phyloP scores from a whole-genome alignment of 35 echinoderm and acorn worm species.

The Eucidaris tribuloides region DNA sequence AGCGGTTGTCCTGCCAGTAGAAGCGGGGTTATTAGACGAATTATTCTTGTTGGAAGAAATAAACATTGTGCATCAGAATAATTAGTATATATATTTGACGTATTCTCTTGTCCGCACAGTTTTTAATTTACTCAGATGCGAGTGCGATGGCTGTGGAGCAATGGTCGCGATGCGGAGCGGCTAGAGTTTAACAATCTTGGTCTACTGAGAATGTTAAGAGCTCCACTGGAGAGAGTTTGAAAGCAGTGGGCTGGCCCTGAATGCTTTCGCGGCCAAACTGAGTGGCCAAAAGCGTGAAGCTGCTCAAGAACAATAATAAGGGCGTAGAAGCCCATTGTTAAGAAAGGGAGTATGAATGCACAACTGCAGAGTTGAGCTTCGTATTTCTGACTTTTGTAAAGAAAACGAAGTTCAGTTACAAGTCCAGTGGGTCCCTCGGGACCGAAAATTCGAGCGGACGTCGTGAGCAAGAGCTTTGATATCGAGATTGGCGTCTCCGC shows the following conservation, averaged over 20 bases:
- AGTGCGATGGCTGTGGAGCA: neutral
- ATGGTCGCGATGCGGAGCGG: neutral
- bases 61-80: neutral
- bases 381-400: neutral
- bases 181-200: neutral
- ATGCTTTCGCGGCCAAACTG: neutral
- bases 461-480: neutral
- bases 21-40: neutral
- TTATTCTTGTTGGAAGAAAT: constrained; percentile 19
- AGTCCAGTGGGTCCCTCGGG: neutral
- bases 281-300: neutral
- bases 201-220: neutral
- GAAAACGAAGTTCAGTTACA: neutral
- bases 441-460: neutral
- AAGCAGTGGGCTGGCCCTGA: neutral
- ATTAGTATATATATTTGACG: neutral
- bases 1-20: neutral
- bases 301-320: constrained; percentile 2
- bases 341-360: constrained; percentile 13
- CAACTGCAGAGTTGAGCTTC: neutral
- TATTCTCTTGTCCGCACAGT: neutral
- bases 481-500: neutral
- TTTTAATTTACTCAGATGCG: neutral
- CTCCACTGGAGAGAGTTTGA: neutral
- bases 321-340: neutral